Conservation (phyloP, 2,113 vertebrate species). For the Brienomyrus longianalis region DNA sequence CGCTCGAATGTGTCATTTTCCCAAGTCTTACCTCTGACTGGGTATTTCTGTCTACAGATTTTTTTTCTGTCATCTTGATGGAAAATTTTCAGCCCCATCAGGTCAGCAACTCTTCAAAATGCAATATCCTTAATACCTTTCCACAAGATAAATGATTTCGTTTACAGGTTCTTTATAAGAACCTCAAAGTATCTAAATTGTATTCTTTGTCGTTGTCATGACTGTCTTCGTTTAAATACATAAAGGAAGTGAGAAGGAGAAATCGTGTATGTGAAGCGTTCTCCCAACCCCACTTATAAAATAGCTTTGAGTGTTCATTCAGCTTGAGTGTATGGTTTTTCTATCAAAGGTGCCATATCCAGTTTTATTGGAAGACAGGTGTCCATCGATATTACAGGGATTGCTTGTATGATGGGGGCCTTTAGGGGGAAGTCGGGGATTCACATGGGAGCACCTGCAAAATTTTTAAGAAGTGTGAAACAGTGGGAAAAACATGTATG, state of each 20-base stretch:
- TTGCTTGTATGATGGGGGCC: background rate
- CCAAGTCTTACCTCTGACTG: background rate
- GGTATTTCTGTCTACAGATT: background rate
- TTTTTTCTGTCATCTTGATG: background rate
- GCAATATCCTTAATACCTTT: background rate
- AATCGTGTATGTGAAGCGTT: background rate
- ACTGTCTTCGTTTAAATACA: background rate
- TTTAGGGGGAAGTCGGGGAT: background rate
- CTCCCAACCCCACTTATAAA: background rate
- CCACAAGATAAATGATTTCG: background rate
- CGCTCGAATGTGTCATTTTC: background rate
- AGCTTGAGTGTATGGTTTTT: background rate
- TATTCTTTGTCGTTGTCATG: background rate
- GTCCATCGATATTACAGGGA: background rate
- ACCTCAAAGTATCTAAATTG: background rate
- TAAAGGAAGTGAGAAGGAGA: background rate
- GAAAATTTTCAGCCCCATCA: background rate
- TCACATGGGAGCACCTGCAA: background rate
- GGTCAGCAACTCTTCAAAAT: background rate
- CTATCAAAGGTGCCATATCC: background rate
- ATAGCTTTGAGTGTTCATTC: background rate
- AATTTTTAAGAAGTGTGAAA: background rate
- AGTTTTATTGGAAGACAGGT: background rate
- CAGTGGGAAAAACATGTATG: background rate
- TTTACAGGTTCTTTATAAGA: background rate